These are phyloP conservation scores for Corythornis madagascariensis DNA, from an alignment of 2,113 vertebrate genomes.

Conservation along the genomic window DNA sequence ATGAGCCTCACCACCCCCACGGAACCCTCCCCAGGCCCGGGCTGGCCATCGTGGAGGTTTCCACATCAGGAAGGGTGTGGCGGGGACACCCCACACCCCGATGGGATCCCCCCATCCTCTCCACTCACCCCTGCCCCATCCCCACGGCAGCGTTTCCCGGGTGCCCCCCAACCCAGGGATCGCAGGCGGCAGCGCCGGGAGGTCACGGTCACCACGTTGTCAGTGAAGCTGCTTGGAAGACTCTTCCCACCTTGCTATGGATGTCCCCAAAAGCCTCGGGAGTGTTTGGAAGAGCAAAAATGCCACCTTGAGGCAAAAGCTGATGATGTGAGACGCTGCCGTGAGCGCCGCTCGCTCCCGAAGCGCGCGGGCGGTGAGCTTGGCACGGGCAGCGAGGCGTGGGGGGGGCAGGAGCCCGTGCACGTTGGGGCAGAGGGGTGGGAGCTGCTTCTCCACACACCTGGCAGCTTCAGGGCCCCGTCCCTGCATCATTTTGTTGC, in stretches of 20 bases:
- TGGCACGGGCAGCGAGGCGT: accelerated
- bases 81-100: accelerated
- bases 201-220: accelerated
- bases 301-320: conserved; percentile 48
- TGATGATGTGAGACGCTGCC: not conserved
- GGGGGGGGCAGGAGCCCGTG: not conserved
- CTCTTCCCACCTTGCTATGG: accelerated
- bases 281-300: conserved; percentile 11
- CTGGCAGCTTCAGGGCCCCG: not conserved
- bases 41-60: not conserved
- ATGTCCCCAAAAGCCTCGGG: not conserved
- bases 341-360: not conserved
- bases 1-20: accelerated
- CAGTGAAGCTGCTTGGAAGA: not conserved
- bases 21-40: not conserved
- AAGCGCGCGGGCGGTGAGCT: not conserved
- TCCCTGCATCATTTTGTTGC: accelerated
- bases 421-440: accelerated
- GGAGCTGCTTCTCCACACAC: not conserved
- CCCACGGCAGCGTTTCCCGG: not conserved
- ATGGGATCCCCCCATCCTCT: accelerated
- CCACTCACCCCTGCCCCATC: not conserved
- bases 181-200: not conserved
- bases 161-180: not conserved
- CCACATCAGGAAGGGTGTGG: accelerated